Conservation (phyloP, 2,888 invertebrate species). For the Latrodectus hesperus region DNA sequence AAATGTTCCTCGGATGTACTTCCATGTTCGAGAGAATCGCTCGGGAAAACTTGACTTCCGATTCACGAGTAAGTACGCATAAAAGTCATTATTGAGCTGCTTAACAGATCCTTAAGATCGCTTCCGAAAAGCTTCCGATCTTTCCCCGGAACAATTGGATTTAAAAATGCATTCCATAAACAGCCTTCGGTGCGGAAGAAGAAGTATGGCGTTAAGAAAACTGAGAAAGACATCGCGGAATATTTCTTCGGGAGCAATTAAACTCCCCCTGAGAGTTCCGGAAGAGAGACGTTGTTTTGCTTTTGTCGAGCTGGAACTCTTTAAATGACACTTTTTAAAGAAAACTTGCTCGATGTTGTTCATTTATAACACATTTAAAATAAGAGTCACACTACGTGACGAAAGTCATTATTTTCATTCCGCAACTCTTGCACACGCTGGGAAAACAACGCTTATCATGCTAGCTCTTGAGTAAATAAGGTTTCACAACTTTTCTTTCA, state of each 20-base stretch:
- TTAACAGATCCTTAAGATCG: background rate
- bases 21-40: background rate
- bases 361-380: background rate
- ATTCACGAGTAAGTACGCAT: constrained; percentile 44
- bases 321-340: background rate
- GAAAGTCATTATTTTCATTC: too few relatives aligned
- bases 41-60: constrained; percentile 29
- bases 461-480: too few relatives aligned
- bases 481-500: too few relatives aligned
- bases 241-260: background rate
- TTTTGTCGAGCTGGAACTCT: background rate
- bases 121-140: background rate
- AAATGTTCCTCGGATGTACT: background rate
- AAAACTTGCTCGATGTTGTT: background rate
- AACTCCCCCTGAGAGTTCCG: background rate
- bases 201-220: background rate
- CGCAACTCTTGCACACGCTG: too few relatives aligned
- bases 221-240: background rate
- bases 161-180: constrained; percentile 30
- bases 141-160: constrained; percentile 38
- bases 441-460: too few relatives aligned
- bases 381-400: too few relatives aligned
- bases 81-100: constrained; percentile 40
- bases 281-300: background rate
- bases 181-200: constrained; percentile 2